phyloP scores from a whole-genome alignment of 2,888 invertebrate species.

The Eupithecia insigniata region DNA sequence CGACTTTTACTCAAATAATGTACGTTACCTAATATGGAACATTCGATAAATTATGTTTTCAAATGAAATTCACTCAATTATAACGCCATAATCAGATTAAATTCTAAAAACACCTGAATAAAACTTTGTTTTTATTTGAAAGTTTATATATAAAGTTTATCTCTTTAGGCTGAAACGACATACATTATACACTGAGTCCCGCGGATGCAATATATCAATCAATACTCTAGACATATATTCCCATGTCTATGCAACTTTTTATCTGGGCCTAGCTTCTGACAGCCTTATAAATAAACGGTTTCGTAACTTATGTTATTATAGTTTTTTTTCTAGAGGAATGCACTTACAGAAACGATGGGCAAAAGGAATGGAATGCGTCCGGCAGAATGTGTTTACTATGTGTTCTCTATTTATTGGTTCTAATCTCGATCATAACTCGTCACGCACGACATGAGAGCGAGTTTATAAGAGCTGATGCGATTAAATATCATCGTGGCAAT shows the following conservation, averaged over 20 bases:
- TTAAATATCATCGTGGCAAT: not conserved
- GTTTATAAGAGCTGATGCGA: not conserved
- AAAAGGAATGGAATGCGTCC: constrained; percentile 66
- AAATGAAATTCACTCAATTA: not conserved
- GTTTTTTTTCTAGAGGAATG: constrained; percentile 59
- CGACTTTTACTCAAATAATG: constrained; percentile 9
- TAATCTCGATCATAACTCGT: constrained; percentile 32
- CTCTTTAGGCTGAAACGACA: not conserved
- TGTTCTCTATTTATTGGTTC: constrained; percentile 47
- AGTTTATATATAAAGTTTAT: too few relatives aligned
- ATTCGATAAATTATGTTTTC: not conserved
- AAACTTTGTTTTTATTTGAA: not conserved
- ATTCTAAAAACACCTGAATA: not conserved
- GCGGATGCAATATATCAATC: constrained; percentile 10
- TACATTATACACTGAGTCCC: too few relatives aligned
- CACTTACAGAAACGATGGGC: constrained; percentile 57
- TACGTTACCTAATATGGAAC: not conserved
- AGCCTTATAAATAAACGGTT: constrained; percentile 42
- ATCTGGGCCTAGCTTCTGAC: constrained; percentile 10
- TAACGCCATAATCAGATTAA: too few relatives aligned
- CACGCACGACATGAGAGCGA: not conserved
- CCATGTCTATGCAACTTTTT: constrained; percentile 8
- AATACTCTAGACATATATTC: not conserved
- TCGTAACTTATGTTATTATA: constrained; percentile 56
- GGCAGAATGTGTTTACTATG: constrained; percentile 51